These are phyloP conservation scores for Anarhynchus alexandrinus DNA, from an alignment of 2,113 vertebrate species.

Conservation along the genomic window DNA sequence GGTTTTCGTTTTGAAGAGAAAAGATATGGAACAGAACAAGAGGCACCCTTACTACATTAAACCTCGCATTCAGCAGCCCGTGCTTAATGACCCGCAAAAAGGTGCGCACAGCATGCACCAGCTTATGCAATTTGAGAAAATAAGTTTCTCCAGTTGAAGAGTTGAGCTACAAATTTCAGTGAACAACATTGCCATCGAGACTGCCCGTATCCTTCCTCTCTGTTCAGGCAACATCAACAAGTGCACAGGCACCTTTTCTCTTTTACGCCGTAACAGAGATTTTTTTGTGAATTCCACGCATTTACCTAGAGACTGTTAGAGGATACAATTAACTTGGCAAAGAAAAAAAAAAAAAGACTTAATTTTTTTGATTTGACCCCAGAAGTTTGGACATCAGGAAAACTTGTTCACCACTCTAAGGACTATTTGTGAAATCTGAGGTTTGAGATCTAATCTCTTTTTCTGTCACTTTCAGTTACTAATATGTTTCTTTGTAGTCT, in stretches of 20 bases:
- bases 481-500: background rate
- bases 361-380: background rate
- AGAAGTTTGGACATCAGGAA: background rate
- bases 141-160: background rate
- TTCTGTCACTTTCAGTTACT: background rate
- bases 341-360: background rate
- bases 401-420: background rate
- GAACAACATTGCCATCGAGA: background rate
- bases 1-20: background rate
- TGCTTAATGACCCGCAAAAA: background rate
- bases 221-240: background rate
- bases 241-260: background rate
- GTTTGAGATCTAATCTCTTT: background rate
- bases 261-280: background rate
- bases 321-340: background rate
- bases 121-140: background rate
- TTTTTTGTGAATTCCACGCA: background rate
- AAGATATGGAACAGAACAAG: background rate
- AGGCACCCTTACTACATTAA: background rate
- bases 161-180: background rate
- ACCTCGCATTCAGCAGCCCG: background rate
- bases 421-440: background rate
- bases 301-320: background rate
- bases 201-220: background rate
- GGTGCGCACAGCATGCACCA: background rate